Conservation (phyloP, 2,888 invertebrate species). For the Trypoxylon attenuatum region DNA sequence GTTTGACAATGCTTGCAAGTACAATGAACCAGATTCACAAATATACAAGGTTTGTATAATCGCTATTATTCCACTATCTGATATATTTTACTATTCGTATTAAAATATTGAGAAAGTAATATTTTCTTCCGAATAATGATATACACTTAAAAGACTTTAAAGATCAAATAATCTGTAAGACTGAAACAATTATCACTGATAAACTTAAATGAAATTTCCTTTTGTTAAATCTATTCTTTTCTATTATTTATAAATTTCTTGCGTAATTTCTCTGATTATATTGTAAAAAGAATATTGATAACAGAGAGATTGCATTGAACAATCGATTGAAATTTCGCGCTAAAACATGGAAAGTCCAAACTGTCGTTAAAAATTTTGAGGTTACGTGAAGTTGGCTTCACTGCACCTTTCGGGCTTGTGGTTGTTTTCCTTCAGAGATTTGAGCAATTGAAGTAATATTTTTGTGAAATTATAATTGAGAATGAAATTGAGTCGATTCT, state of each 20-base stretch:
- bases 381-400: constrained; percentile 49
- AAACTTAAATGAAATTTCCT: too few species aligned
- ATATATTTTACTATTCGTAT: constrained; percentile 2
- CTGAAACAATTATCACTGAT: too few species aligned
- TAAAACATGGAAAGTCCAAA: constrained; percentile 51
- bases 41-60: constrained; percentile 85
- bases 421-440: constrained; percentile 14
- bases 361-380: constrained; percentile 52
- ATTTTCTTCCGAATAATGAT: neutral
- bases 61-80: constrained; percentile 1
- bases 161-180: too few species aligned
- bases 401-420: constrained; percentile 15
- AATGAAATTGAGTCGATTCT: constrained; percentile 8
- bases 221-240: too few species aligned
- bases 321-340: constrained; percentile 56
- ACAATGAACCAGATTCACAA: constrained; percentile 97
- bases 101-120: neutral
- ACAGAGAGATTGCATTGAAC: neutral
- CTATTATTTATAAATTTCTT: neutral
- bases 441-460: constrained; percentile 6
- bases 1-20: constrained; percentile 98
- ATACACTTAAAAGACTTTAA: too few species aligned
- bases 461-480: constrained; percentile 1
- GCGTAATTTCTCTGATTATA: neutral
- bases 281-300: neutral